phyloP scores from a whole-genome alignment of 2,797 vertebrate species.

The Hapalemur alaotrensis region DNA sequence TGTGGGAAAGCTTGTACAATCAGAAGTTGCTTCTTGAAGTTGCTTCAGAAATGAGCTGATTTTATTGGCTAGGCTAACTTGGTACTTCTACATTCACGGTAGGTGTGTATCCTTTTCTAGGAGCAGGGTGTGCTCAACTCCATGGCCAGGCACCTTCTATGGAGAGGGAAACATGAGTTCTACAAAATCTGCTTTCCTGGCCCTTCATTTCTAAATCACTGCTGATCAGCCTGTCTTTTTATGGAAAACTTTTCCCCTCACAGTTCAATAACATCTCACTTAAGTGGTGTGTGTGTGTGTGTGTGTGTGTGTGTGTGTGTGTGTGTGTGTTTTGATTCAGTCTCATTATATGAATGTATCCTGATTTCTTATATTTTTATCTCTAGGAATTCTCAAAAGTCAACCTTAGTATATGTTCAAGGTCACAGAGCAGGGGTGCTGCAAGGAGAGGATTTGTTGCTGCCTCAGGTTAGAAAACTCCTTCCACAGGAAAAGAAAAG shows the following conservation, averaged over 20 bases:
- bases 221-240: not conserved
- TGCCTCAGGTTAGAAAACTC: not conserved
- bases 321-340: not conserved
- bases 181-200: not conserved
- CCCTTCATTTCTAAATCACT: not conserved
- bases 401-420: not conserved
- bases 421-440: not conserved
- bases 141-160: not conserved
- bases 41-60: not conserved
- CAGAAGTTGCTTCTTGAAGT: not conserved
- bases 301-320: not conserved
- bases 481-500: not conserved
- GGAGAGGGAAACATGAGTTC: not conserved
- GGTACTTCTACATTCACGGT: not conserved
- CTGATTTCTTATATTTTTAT: not conserved
- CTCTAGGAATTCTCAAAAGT: not conserved
- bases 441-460: not conserved
- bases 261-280: not conserved
- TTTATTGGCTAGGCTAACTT: too few species aligned
- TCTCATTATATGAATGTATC: not conserved
- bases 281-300: not conserved
- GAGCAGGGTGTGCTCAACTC: not conserved
- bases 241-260: not conserved
- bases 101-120: not conserved
- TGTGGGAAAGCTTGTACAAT: fast-evolving